These are phyloP conservation scores for Notoglanidium macrostoma DNA, from an alignment of 2,797 vertebrate species.

Conservation along the genomic window DNA sequence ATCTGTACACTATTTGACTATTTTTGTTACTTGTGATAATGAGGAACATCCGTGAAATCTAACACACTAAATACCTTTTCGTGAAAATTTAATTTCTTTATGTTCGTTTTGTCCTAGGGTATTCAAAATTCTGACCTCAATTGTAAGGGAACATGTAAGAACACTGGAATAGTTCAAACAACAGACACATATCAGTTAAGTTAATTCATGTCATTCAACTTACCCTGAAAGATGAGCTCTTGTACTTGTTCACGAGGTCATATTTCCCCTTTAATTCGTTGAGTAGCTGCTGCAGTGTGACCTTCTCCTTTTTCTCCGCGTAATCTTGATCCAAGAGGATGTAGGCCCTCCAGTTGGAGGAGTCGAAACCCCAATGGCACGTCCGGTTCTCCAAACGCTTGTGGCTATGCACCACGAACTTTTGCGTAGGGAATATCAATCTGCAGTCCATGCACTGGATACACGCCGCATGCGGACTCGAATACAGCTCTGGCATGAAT, in stretches of 20 bases:
- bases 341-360: slow-evolving; percentile 94
- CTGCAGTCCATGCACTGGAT: slow-evolving; percentile 96
- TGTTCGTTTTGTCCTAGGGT: neutral
- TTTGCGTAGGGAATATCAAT: slow-evolving; percentile 92
- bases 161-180: neutral
- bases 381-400: slow-evolving; percentile 94
- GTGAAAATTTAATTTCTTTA: no score
- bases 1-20: neutral
- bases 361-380: slow-evolving; percentile 98
- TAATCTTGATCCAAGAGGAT: slow-evolving; percentile 93
- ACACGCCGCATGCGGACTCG: slow-evolving; percentile 86
- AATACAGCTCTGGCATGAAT: slow-evolving; percentile 90
- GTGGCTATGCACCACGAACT: slow-evolving; percentile 97
- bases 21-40: neutral
- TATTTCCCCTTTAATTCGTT: slow-evolving; percentile 94
- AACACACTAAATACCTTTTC: neutral
- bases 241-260: slow-evolving; percentile 76
- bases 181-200: neutral
- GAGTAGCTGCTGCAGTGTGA: slow-evolving; percentile 83
- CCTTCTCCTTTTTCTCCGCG: slow-evolving; percentile 86
- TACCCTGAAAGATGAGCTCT: slow-evolving; percentile 73
- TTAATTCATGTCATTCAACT: slow-evolving; percentile 54
- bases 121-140: neutral
- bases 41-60: neutral
- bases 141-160: neutral